phyloP scores from a whole-genome alignment of 2,113 vertebrate species.

The Cromileptes altivelis region DNA sequence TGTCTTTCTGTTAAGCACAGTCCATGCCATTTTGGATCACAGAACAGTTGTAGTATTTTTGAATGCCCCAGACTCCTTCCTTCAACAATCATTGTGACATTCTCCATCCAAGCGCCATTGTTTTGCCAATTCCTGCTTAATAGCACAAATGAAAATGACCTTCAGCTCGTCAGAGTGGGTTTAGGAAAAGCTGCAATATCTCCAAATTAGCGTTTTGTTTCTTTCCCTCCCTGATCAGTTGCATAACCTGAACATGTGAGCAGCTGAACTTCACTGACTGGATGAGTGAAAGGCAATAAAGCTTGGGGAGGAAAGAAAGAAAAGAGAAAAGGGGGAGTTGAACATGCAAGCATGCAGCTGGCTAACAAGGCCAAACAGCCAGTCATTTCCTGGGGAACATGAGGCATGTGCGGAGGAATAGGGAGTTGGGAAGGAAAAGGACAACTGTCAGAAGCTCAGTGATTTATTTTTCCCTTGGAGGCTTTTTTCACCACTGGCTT shows the following conservation, averaged over 20 bases:
- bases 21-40: constrained; percentile 20
- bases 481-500: constrained; percentile 80
- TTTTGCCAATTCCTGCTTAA: constrained; percentile 49
- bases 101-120: constrained; percentile 27
- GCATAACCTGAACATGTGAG: constrained; percentile 63
- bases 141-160: constrained; percentile 46
- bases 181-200: constrained; percentile 45
- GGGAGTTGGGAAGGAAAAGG: constrained; percentile 81
- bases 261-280: constrained; percentile 44
- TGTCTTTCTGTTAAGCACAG: constrained; percentile 19
- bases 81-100: constrained; percentile 27
- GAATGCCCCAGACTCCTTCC: constrained; percentile 24
- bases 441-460: constrained; percentile 81
- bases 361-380: constrained; percentile 83
- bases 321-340: constrained; percentile 43
- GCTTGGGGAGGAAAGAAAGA: constrained; percentile 46
- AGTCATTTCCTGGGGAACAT: constrained; percentile 81
- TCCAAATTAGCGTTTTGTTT: constrained; percentile 52
- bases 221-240: constrained; percentile 44
- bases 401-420: constrained; percentile 77
- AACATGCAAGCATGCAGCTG: constrained; percentile 77
- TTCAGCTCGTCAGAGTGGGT: constrained; percentile 33
- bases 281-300: constrained; percentile 65
- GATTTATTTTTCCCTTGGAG: constrained; percentile 82
- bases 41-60: constrained; percentile 8